These are phyloP conservation scores for Pemphigus obesinymphae DNA, from an alignment of 1,140 invertebrate genomes.

Conservation along the genomic window DNA sequence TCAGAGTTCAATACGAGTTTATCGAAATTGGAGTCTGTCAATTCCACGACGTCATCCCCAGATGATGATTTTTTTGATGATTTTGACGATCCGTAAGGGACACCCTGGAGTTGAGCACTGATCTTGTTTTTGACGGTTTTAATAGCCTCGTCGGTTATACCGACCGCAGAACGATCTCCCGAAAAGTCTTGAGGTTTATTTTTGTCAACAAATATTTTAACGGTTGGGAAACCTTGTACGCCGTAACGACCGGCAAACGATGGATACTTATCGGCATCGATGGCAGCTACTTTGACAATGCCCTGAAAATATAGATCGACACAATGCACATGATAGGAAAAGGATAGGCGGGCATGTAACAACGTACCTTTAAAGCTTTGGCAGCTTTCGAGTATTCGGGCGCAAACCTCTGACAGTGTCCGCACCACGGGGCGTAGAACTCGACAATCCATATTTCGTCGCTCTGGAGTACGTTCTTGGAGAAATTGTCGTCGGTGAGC, in stretches of 20 bases:
- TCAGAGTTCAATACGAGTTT: conserved; percentile 76
- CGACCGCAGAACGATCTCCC: conserved; percentile 78
- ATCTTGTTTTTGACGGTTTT: conserved; percentile 67
- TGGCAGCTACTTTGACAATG: conserved; percentile 86
- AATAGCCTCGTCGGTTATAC: conserved; percentile 77
- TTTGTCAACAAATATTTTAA: conserved; percentile 92
- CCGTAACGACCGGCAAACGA: conserved; percentile 74
- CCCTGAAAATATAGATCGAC: conserved; percentile 60
- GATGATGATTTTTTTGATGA: conserved; percentile 43
- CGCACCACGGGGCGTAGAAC: conserved; percentile 73
- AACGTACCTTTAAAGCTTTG: conserved; percentile 71
- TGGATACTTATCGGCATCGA: conserved; percentile 87
- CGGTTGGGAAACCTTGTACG: conserved; percentile 89
- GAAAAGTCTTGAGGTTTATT: conserved; percentile 81
- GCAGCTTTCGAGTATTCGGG: conserved; percentile 81
- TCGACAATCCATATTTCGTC: conserved; percentile 62
- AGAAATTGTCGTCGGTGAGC: conserved; percentile 50
- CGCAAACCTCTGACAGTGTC: conserved; percentile 65
- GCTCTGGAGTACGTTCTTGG: conserved; percentile 50
- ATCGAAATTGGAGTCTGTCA: conserved; percentile 89
- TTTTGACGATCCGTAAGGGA: conserved; percentile 46
- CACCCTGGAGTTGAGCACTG: conserved; percentile 60
- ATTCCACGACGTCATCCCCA: conserved; percentile 73
- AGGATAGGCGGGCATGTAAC: not conserved
- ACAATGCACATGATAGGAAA: not conserved